Conservation (phyloP, 2,113 vertebrate genomes). For the Macrotis lagotis region DNA sequence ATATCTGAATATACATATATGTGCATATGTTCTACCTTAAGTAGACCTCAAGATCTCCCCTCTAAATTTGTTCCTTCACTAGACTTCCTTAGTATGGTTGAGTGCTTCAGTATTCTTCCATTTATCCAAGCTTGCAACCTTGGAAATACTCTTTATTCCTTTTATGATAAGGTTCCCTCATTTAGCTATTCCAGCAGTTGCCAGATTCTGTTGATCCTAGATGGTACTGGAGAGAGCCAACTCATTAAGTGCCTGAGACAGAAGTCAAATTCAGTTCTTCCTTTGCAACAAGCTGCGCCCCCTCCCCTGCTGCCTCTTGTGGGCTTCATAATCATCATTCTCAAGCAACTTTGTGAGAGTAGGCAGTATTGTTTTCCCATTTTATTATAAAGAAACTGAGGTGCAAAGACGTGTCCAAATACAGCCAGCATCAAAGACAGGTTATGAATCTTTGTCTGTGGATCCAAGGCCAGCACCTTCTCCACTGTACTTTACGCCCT, state of each 20-base stretch:
- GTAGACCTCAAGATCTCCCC: no score
- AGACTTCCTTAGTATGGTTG: no score
- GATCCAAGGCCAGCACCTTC: not conserved
- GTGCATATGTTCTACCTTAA: no score
- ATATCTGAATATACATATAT: no score
- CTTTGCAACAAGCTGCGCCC: not conserved
- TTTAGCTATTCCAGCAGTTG: no score
- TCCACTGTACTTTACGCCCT: not conserved
- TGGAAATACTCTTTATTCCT: no score
- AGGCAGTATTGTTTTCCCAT: not conserved
- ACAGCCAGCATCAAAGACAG: not conserved
- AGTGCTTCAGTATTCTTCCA: no score
- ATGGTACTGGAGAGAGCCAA: no score
- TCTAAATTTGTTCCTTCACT: no score
- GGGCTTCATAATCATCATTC: not conserved
- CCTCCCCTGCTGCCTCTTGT: not conserved
- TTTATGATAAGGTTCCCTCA: no score
- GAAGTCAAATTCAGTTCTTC: not conserved
- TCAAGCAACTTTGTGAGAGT: not conserved
- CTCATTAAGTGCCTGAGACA: not conserved
- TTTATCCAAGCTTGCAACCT: no score
- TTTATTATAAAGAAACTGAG: not conserved
- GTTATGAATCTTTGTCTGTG: not conserved
- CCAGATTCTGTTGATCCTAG: no score
- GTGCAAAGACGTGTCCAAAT: not conserved